These are phyloP conservation scores for Aspidapion aeneum DNA, from an alignment of 2,888 invertebrate genomes.

Conservation along the genomic window DNA sequence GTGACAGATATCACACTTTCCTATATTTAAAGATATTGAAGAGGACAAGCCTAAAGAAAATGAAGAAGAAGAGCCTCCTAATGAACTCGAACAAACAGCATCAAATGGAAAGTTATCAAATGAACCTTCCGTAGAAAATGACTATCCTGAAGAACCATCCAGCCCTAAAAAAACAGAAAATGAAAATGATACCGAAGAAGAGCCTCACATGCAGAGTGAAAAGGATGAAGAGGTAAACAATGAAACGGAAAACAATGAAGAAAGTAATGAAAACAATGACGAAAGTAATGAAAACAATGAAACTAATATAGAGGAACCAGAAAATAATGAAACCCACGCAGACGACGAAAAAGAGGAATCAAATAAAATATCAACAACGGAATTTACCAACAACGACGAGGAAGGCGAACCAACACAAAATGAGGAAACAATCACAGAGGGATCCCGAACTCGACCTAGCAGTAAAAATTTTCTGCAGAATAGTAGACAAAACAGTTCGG, in stretches of 20 bases:
- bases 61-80: constrained; percentile 22
- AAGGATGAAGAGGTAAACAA: not conserved
- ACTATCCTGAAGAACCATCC: too few species aligned
- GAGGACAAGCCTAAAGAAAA: constrained; percentile 7
- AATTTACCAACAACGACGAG: constrained; percentile 12
- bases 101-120: too few species aligned
- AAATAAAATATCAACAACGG: too few species aligned
- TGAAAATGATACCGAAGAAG: not conserved
- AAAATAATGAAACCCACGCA: constrained; percentile 18
- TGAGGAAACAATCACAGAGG: not conserved
- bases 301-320: constrained; percentile 1
- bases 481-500: constrained; percentile 9
- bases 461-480: constrained; percentile 16
- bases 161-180: too few species aligned
- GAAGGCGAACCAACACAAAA: not conserved
- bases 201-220: constrained; percentile 19
- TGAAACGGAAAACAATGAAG: constrained; percentile 6
- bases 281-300: not conserved
- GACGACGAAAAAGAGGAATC: constrained; percentile 17
- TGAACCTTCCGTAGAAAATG: too few species aligned
- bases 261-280: constrained; percentile 4
- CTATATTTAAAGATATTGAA: constrained; percentile 12
- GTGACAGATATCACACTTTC: too few species aligned
- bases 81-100: constrained; percentile 26
- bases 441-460: constrained; percentile 14